phyloP scores from a whole-genome alignment of 2,113 vertebrate species.

The Gnathonemus longibarbis region DNA sequence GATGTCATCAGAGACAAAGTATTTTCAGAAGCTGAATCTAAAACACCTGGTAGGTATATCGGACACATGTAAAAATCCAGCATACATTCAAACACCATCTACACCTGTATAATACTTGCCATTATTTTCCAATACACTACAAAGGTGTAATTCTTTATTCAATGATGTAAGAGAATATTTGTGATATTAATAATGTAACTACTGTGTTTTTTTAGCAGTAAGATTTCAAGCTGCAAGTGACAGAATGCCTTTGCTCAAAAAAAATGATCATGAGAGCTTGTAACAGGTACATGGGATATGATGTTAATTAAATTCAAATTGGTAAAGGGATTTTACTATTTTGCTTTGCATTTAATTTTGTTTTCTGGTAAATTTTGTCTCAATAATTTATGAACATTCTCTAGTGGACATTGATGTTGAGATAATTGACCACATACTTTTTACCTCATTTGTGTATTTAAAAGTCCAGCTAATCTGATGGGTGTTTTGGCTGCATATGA shows the following conservation, averaged over 20 bases:
- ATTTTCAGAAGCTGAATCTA: neutral
- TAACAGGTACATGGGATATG: neutral
- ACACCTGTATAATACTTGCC: neutral
- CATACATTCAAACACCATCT: neutral
- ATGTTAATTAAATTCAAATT: neutral
- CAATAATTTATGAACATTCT: neutral
- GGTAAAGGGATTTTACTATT: neutral
- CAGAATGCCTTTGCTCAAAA: conserved; percentile 8
- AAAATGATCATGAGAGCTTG: neutral
- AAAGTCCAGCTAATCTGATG: neutral
- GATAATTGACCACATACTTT: neutral
- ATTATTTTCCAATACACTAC: neutral
- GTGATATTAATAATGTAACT: conserved; percentile 23
- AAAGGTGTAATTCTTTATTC: neutral
- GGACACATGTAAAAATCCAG: neutral
- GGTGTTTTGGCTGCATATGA: neutral
- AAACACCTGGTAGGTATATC: neutral
- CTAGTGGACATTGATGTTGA: neutral
- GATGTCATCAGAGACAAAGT: conserved; percentile 8
- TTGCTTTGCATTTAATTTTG: neutral
- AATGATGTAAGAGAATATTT: neutral
- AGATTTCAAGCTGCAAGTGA: conserved; percentile 26
- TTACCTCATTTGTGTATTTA: neutral
- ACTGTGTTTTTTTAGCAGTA: conserved; percentile 19
- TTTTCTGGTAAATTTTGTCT: neutral